Percentiles rank a stretch among this genome's conserved stretches.
Evolutionary conservation across 2,797 vertebrate species (phyloP).

Genomic region (Gymnodraco acuticeps): DNA sequence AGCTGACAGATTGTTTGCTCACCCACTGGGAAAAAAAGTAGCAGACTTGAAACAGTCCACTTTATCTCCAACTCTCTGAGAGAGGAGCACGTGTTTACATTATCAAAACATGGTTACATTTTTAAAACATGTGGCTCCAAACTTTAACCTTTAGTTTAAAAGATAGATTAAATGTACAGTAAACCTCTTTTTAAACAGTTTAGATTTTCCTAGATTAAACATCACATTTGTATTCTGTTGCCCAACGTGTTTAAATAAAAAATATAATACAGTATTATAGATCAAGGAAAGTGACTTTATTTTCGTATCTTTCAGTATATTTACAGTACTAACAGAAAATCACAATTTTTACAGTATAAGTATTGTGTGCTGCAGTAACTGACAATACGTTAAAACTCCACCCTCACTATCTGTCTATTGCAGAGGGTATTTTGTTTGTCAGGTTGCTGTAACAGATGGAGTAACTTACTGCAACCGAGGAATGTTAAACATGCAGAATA

Average conservation of each 20-base stretch:
- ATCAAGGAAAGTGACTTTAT: background rate
- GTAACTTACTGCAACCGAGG: slow-evolving; percentile 40
- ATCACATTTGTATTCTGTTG: no score
- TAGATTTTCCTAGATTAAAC: no score
- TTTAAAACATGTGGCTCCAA: no score
- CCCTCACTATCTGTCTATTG: slow-evolving; percentile 69
- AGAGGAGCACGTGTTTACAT: no score
- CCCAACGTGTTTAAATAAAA: no score
- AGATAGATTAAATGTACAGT: no score
- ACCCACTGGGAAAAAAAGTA: background rate
- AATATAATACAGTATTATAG: no score
- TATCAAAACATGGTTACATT: no score
- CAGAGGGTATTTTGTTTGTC: slow-evolving; percentile 24
- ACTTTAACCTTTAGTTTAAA: no score
- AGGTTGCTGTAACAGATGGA: slow-evolving; percentile 28
- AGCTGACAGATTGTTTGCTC: background rate
- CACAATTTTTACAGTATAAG: background rate
- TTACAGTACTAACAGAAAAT: slow-evolving; percentile 5
- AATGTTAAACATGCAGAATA: slow-evolving; percentile 29
- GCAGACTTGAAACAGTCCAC: background rate
- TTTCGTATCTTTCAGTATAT: background rate
- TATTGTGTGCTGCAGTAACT: background rate
- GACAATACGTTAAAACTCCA: slow-evolving; percentile 59
- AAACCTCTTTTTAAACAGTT: no score
- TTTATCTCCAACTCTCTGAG: background rate